Percentiles rank a stretch among this genome's conserved stretches.
Evolutionary conservation across 2,797 vertebrate species (phyloP).

Genomic region (Anolis apletophallus): DNA sequence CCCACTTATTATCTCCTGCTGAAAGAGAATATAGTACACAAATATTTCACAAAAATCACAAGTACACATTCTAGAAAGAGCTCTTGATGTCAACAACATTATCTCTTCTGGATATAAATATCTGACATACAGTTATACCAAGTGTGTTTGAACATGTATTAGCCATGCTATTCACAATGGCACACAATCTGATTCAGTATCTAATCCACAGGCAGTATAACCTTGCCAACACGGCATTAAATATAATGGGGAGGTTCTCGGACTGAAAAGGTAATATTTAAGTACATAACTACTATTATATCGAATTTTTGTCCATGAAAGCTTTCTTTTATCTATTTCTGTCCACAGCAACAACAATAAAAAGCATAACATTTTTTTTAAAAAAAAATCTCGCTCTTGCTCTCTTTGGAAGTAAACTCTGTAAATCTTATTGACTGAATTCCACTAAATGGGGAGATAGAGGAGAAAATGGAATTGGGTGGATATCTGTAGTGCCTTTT

Average conservation of each 20-base stretch:
- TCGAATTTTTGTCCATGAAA: background rate
- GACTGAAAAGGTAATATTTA: background rate
- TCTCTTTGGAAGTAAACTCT: too few species aligned
- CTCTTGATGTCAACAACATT: rapidly evolving
- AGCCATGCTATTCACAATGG: conserved; percentile 25
- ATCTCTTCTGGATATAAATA: background rate
- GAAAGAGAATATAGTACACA: background rate
- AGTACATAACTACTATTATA: background rate
- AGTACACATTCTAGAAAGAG: background rate
- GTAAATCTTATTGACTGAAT: too few species aligned
- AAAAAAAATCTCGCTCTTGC: too few species aligned
- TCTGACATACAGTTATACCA: background rate
- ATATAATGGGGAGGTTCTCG: background rate
- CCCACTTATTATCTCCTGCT: background rate
- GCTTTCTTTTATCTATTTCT: background rate
- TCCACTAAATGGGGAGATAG: background rate
- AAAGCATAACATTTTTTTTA: too few species aligned
- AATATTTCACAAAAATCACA: background rate
- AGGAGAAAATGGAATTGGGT: background rate
- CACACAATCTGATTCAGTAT: background rate
- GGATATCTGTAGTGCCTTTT: background rate
- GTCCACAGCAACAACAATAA: too few species aligned
- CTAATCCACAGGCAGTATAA: background rate
- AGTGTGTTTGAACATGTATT: background rate
- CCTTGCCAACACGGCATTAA: background rate